These are phyloP conservation scores for Notarius lentiginosus DNA, from an alignment of 2,113 vertebrate genomes.

Conservation along the genomic window DNA sequence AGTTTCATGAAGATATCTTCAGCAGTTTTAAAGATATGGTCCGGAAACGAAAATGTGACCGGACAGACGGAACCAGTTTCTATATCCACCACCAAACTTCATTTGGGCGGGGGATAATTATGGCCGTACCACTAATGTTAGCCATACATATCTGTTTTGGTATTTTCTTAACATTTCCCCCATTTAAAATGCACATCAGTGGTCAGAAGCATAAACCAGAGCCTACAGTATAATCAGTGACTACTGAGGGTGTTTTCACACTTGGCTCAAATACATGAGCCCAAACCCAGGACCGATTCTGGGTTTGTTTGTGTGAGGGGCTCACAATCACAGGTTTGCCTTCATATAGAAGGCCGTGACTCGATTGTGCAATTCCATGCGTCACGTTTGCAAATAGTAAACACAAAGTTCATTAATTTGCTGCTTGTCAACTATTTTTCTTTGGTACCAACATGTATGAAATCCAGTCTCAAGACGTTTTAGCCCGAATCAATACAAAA, in stretches of 20 bases:
- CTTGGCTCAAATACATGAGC: background rate
- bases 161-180: background rate
- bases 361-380: background rate
- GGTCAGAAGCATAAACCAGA: background rate
- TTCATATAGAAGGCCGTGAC: background rate
- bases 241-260: background rate
- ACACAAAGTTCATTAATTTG: background rate
- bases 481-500: too few relatives aligned
- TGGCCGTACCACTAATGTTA: background rate
- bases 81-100: too few relatives aligned
- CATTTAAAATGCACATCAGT: background rate
- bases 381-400: background rate
- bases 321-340: background rate
- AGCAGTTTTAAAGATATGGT: too few relatives aligned
- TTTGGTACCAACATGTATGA: background rate
- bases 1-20: too few relatives aligned
- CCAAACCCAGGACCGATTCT: background rate
- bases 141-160: background rate
- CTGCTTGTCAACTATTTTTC: background rate
- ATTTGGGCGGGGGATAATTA: too few relatives aligned
- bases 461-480: background rate
- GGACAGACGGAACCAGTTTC: too few relatives aligned
- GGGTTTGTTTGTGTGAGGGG: background rate
- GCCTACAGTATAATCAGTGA: background rate
- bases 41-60: too few relatives aligned